These are phyloP conservation scores for Rhodeus uyekii DNA, from an alignment of 2,797 vertebrate species.

Conservation along the genomic window DNA sequence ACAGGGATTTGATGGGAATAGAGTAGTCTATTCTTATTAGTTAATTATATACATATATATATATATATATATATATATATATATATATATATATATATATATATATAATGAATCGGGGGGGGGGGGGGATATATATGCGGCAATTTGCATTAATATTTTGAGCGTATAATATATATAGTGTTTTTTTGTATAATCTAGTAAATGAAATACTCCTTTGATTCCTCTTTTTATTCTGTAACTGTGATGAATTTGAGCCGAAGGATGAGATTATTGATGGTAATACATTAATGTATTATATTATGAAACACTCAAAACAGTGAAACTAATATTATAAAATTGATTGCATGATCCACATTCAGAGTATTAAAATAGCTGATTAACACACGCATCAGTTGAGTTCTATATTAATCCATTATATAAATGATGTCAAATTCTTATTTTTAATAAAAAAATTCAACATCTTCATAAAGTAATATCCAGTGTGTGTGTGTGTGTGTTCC, in stretches of 20 bases:
- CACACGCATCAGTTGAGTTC: neutral
- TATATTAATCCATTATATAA: neutral
- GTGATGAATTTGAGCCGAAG: neutral
- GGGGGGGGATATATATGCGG: no score
- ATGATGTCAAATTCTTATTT: neutral
- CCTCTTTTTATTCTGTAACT: neutral
- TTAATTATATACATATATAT: neutral
- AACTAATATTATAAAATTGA: neutral
- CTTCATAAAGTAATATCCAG: neutral
- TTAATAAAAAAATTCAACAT: neutral
- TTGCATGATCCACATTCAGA: neutral
- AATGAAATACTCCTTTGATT: neutral
- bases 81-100: no score
- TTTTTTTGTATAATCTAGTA: no score
- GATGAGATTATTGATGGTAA: neutral
- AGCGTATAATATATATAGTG: no score
- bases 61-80: no score
- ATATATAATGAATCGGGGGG: no score
- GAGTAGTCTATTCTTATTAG: no score
- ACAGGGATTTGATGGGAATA: conserved; percentile 24
- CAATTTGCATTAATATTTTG: no score
- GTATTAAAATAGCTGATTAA: neutral
- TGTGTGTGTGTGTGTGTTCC: no score
- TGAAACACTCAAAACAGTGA: neutral
- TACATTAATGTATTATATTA: neutral